Evolutionary conservation across 2,113 vertebrate genomes (phyloP), one percentile per base, ranked within the genome.

Genomic region (Coryphaenoides rupestris): DNA sequence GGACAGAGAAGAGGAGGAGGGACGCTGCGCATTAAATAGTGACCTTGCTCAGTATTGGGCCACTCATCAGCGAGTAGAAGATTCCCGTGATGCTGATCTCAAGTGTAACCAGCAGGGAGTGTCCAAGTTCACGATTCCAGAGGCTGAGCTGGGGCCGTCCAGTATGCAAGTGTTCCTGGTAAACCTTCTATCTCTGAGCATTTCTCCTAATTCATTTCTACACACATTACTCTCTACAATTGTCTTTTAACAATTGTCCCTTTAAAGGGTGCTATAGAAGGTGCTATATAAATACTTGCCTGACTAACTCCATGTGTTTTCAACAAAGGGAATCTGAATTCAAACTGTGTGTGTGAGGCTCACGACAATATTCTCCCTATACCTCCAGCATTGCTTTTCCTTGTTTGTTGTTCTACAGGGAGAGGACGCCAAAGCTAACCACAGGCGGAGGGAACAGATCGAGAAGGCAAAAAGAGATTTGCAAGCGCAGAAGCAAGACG

Each of bases 131-230:
- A 59, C 73, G 21, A 47, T 78, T 62, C 80, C 78, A 58, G 82
- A 82, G 66, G 24, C 45, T 3, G 60, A 84, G 24, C 74, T 90
- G 16, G 90, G 91, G n/a, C 87, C 87, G 60, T 81, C 91, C 46
- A 88, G 89, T 55, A 88, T 92, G 89, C 84, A 80, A 61, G 66
- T 86, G 28, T 92, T 92, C 66, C 58, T 85, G 84, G 89, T 91
- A 71, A 52, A 60, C 26, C 62, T 10, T 46, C 14, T 7, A 40
- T 12, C 33, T 40, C 33, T 40, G 6, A 33, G 28, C 28, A 33
- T 33, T 2, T 33, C 28, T 33, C 28, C 28, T 33, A 7, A 33
- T 33, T 33, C 28, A 33, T 33, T 33, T 33, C 33, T 40, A 40
- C 33, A 40, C 2, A 40, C 33, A 40, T 40, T 40, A 40, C 6